Base-by-base conservation (phyloP, 2,797 vertebrate species). In the Cuculus canorus region DNA sequence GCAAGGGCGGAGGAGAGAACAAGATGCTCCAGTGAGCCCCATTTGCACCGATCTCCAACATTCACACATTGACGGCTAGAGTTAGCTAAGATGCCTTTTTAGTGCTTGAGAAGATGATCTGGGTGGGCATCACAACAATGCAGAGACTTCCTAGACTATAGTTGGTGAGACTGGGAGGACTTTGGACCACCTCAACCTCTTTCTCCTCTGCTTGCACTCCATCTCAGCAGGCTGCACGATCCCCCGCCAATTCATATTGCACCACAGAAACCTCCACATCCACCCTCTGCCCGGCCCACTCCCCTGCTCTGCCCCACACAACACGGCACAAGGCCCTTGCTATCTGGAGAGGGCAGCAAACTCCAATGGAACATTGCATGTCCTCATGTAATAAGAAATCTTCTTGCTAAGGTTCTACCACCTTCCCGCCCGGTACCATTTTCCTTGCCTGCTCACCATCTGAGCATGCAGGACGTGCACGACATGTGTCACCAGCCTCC, bases 241-340 rank as follows among this genome's bases (percentile, higher is more conserved):
- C 21, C 17, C 18, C 50, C 78, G 11, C 4, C 57, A 64, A 3
- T 12, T 75, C 23, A 32, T 37, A 63, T 14, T 45, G 32, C 35
- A 25, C 4, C 5, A 3, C 2, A 5, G 27, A 35, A 6, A 8
- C 19, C 23, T 30, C 33, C 47, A 43, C n/a, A 63, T 7, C 25
- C 33, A 59, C 22, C 5, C 45, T 3, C 1, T 4, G 13, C 35
- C 64, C 77, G 84, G 54, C 35, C 21, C 37, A 25, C 11, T 54
- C 28, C 14, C 21, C 2, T 37, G 17, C 17, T 17, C n/a, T 23
- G 9, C 5, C 33, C n/a, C 53, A n/a, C 60, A 28, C 60, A 63
- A 37, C 28, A n/a, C 0, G 0, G 25, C 8, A 8, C 4, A 2
- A 32, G 41, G 35, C 7, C 25, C 33, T 41, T 35, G 13, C 33